Conservation (phyloP, 1,140 invertebrate genomes). For the Drosophila prosaltans region DNA sequence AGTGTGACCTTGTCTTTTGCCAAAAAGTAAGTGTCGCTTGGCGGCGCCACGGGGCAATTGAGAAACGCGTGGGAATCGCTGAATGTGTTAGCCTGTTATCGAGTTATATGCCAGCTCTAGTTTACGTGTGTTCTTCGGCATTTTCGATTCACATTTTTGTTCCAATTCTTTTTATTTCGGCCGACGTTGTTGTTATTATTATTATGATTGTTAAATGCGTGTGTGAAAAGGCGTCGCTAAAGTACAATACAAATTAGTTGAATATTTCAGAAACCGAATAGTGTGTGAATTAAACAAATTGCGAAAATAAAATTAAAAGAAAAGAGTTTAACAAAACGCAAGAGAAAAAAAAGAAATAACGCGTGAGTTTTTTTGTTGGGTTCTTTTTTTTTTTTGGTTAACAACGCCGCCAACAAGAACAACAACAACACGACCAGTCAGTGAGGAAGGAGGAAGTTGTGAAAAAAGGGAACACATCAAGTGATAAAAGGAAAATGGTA, state of each 20-base stretch:
- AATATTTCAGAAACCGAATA: background rate
- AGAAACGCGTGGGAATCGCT: too few relatives aligned
- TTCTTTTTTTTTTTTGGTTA: constrained; percentile 12
- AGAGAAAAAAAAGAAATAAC: constrained; percentile 7
- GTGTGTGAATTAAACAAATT: constrained; percentile 15
- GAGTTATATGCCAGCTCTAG: background rate
- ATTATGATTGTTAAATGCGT: constrained; percentile 18
- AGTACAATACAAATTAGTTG: constrained; percentile 1
- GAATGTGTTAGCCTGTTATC: too few relatives aligned
- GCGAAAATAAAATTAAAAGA: background rate
- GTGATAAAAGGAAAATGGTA: constrained; percentile 15
- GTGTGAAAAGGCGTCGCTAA: constrained; percentile 2
- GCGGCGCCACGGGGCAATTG: too few relatives aligned
- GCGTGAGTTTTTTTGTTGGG: constrained; percentile 13
- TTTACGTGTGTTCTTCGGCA: constrained; percentile 19
- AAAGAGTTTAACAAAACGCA: constrained; percentile 6
- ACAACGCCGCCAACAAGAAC: constrained; percentile 18
- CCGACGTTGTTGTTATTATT: constrained; percentile 11
- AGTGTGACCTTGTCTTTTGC: too few relatives aligned
- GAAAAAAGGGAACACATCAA: background rate
- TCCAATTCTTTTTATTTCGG: constrained; percentile 1
- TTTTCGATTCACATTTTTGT: constrained; percentile 18
- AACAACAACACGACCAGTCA: constrained; percentile 1
- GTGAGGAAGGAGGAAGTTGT: background rate
- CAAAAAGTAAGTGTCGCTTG: too few relatives aligned